Evolutionary conservation across 1,140 invertebrate species (phyloP).

Genomic region (Drosophila persimilis): DNA sequence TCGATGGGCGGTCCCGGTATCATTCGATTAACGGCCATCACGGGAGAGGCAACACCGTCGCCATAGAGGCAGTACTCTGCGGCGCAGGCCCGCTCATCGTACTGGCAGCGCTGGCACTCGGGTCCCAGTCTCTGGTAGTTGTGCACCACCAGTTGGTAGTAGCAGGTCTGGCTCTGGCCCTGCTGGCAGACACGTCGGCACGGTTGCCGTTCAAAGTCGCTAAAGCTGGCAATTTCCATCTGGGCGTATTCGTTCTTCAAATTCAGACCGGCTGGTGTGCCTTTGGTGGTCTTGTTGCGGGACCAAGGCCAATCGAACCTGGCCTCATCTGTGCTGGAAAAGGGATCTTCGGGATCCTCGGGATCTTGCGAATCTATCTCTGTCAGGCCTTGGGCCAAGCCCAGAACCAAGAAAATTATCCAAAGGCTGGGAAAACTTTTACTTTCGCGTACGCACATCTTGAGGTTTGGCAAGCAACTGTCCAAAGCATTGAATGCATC

Average conservation of each 20-base stretch:
- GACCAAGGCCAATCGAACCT: slow-evolving; percentile 66
- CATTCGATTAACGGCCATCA: slow-evolving; percentile 91
- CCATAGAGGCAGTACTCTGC: slow-evolving; percentile 87
- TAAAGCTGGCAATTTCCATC: slow-evolving; percentile 52
- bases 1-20: slow-evolving; percentile 93
- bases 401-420: slow-evolving; percentile 11
- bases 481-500: slow-evolving; percentile 13
- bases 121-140: slow-evolving; percentile 66
- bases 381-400: not conserved
- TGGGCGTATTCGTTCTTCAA: slow-evolving; percentile 59
- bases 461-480: slow-evolving; percentile 51
- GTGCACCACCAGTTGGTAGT: slow-evolving; percentile 74
- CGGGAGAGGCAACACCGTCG: slow-evolving; percentile 88
- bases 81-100: slow-evolving; percentile 85
- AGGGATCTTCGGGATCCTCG: not conserved
- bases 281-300: slow-evolving; percentile 55
- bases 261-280: slow-evolving; percentile 13
- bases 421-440: slow-evolving; percentile 40
- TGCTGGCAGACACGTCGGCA: slow-evolving; percentile 73
- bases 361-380: not conserved
- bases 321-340: not conserved
- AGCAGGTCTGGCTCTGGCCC: slow-evolving; percentile 64
- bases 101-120: slow-evolving; percentile 87
- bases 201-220: slow-evolving; percentile 63
- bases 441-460: slow-evolving; percentile 58